A percentile compares a stretch with the other conserved stretches of the same genome.
These are phyloP conservation scores for Leptoteleia sp. DNA, from an alignment of 1,140 invertebrate genomes.

Conservation along the genomic window DNA sequence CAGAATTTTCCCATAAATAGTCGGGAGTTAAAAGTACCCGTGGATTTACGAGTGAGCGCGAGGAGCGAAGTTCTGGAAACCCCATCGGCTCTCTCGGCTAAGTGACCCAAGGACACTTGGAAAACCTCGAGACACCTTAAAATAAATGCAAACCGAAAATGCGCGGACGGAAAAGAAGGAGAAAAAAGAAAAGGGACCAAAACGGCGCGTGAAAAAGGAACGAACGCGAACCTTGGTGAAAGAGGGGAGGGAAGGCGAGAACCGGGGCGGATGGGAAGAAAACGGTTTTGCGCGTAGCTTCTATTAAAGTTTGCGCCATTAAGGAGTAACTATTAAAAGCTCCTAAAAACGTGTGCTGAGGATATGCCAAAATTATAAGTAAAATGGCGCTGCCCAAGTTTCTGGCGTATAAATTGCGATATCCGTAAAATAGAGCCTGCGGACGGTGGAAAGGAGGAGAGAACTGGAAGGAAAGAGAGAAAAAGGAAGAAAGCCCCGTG, in stretches of 20 bases:
- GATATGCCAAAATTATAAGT: conserved; percentile 53
- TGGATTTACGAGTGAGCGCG: conserved; percentile 17
- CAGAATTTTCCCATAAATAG: conserved; percentile 6
- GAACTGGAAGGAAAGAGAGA: conserved; percentile 33
- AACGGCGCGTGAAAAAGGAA: not conserved
- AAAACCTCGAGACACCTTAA: conserved; percentile 51
- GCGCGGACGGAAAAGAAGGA: conserved; percentile 7
- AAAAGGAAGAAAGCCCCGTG: conserved; percentile 33
- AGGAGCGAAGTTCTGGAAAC: conserved; percentile 25
- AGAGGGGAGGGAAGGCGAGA: conserved; percentile 4
- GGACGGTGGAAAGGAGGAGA: conserved; percentile 33
- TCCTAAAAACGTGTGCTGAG: conserved; percentile 42
- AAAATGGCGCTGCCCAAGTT: conserved; percentile 54
- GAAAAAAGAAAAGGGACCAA: no score
- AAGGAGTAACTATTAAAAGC: conserved; percentile 57
- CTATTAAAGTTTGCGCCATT: conserved; percentile 57
- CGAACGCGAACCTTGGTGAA: no score
- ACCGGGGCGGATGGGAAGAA: conserved; percentile 5
- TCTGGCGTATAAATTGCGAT: conserved; percentile 56
- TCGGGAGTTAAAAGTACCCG: conserved; percentile 24
- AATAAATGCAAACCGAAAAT: conserved; percentile 54
- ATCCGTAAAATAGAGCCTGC: conserved; percentile 61
- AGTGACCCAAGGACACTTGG: conserved; percentile 56
- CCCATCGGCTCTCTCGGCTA: not conserved
- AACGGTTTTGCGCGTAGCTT: conserved; percentile 14